phyloP scores from a whole-genome alignment of 1,140 invertebrate genomes.

The Manduca sexta region DNA sequence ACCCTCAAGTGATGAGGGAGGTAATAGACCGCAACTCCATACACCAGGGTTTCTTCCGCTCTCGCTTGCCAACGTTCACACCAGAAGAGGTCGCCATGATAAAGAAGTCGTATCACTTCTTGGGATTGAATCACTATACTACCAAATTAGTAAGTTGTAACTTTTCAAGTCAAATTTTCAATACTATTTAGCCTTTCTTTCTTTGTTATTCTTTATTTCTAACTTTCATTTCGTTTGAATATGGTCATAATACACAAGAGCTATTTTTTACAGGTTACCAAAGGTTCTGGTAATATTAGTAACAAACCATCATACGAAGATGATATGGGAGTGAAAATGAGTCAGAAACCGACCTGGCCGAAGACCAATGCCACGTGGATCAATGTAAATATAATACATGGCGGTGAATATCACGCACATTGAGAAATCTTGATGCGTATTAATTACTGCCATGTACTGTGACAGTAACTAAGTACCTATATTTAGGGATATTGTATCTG shows the following conservation, averaged over 20 bases:
- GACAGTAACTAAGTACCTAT: too few relatives aligned
- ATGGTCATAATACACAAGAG: too few relatives aligned
- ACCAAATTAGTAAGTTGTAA: conserved; percentile 38
- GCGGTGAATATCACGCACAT: too few relatives aligned
- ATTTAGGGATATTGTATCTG: too few relatives aligned
- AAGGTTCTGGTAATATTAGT: conserved; percentile 16
- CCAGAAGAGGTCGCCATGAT: conserved; percentile 61
- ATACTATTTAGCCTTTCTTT: too few relatives aligned
- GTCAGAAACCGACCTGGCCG: conserved; percentile 59
- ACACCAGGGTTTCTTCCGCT: conserved; percentile 65
- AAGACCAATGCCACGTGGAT: conserved; percentile 65
- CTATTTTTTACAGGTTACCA: conserved; percentile 1
- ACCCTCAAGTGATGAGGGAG: conserved; percentile 75
- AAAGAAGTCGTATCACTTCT: conserved; percentile 72
- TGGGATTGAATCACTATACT: conserved; percentile 77
- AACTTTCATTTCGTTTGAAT: too few relatives aligned
- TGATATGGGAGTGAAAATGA: conserved; percentile 46
- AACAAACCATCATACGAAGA: conserved; percentile 38
- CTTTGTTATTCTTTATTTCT: too few relatives aligned
- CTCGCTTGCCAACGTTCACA: conserved; percentile 72
- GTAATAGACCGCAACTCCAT: conserved; percentile 72
- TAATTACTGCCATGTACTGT: too few relatives aligned
- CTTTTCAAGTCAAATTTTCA: too few relatives aligned
- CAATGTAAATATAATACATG: conserved; percentile 41
- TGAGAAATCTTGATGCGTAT: too few relatives aligned